phyloP scores from a whole-genome alignment of 2,113 vertebrate genomes.

The Archilochus colubris region DNA sequence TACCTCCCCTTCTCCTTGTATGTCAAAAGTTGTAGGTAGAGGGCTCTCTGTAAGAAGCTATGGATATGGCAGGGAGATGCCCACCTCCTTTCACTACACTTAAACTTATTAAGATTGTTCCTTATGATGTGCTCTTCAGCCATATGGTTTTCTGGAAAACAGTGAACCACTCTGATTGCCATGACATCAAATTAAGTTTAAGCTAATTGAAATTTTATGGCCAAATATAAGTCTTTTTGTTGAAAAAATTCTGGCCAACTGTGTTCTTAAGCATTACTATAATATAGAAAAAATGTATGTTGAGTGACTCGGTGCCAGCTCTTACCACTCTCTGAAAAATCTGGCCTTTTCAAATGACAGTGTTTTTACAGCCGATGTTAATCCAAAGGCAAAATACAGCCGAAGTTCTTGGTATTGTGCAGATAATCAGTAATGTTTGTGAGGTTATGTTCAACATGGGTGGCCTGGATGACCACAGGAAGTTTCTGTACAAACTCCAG shows the following conservation, averaged over 20 bases:
- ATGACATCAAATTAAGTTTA: not conserved
- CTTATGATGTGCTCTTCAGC: not conserved
- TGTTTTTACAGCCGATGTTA: slow-evolving; percentile 28
- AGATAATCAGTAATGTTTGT: not conserved
- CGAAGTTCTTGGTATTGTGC: not conserved
- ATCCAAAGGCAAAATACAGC: not conserved
- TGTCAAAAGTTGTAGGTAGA: not conserved
- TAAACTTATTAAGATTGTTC: not conserved
- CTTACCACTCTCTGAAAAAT: not conserved
- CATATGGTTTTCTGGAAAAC: not conserved
- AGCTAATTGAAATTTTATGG: not conserved
- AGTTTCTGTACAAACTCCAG: not conserved
- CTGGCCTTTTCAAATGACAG: not conserved
- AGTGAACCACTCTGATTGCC: not conserved
- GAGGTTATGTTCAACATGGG: not conserved
- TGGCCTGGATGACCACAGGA: not conserved
- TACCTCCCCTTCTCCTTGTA: not conserved
- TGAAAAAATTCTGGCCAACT: not conserved
- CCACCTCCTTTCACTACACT: not conserved
- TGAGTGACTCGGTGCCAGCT: not conserved
- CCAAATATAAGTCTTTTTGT: not conserved
- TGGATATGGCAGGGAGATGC: not conserved
- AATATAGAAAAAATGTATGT: not conserved
- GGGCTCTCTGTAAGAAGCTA: not conserved
- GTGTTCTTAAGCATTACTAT: not conserved